phyloP scores from a whole-genome alignment of 2,797 vertebrate genomes.

The Stomatorhinus walkeri region DNA sequence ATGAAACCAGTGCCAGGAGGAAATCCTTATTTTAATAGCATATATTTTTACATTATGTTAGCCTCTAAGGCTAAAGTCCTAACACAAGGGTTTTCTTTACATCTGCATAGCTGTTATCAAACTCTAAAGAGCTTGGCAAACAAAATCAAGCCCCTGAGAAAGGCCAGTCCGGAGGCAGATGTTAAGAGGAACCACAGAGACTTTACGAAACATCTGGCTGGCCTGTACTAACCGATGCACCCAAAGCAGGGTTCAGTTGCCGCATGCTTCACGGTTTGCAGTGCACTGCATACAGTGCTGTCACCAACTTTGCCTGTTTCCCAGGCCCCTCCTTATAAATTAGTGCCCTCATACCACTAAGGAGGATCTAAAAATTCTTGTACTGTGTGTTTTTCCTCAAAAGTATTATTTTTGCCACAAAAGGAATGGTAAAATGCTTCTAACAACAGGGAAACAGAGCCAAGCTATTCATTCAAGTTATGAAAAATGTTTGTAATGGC shows the following conservation, averaged over 20 bases:
- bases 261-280: background rate
- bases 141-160: background rate
- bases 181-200: background rate
- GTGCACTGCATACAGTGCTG: background rate
- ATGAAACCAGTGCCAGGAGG: background rate
- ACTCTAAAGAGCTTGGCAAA: background rate
- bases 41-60: background rate
- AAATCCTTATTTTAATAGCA: background rate
- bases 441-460: background rate
- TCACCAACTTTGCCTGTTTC: background rate
- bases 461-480: background rate
- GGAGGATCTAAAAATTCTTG: background rate
- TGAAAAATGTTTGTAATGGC: background rate
- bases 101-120: background rate
- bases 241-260: background rate
- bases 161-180: background rate
- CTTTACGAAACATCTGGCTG: background rate
- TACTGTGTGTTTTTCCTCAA: background rate
- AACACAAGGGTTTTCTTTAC: background rate
- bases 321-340: background rate
- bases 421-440: background rate
- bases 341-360: background rate
- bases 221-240: background rate
- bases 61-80: background rate
- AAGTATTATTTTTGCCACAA: background rate